Percentiles rank a stretch among this genome's conserved stretches.
These are phyloP conservation scores for Acromyrmex heyeri DNA, from an alignment of 1,140 invertebrate genomes.

Conservation along the genomic window DNA sequence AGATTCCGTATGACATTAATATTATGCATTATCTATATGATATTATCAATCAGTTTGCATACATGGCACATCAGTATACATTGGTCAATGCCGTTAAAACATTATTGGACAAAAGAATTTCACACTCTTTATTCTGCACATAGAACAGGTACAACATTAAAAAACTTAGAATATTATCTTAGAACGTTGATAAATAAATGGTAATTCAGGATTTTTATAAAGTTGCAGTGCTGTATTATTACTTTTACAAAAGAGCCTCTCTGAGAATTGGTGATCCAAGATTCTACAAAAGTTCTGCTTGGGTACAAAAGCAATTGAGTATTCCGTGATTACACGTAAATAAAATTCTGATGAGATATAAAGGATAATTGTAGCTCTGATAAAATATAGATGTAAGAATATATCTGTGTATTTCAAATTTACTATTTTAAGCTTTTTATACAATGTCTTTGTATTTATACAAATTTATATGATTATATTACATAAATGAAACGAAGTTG, in stretches of 20 bases:
- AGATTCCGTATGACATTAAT: slow-evolving; percentile 88
- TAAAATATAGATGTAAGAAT: slow-evolving; percentile 46
- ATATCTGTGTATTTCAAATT: slow-evolving; percentile 38
- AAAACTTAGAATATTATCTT: not conserved
- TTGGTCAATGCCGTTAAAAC: slow-evolving; percentile 86
- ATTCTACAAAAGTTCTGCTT: slow-evolving; percentile 91
- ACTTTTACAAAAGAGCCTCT: slow-evolving; percentile 91
- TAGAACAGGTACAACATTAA: slow-evolving; percentile 87
- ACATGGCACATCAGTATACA: slow-evolving; percentile 88
- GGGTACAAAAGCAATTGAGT: slow-evolving; percentile 88
- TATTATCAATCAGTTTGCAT: slow-evolving; percentile 88
- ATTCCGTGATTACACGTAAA: slow-evolving; percentile 65
- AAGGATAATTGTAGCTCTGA: not conserved
- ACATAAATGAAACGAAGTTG: not conserved
- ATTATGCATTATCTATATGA: slow-evolving; percentile 87
- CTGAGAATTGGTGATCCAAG: slow-evolving; percentile 91
- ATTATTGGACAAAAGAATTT: slow-evolving; percentile 87
- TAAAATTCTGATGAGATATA: slow-evolving; percentile 10
- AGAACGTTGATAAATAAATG: slow-evolving; percentile 21
- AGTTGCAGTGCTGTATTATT: slow-evolving; percentile 92
- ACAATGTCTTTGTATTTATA: slow-evolving; percentile 30
- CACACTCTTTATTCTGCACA: slow-evolving; percentile 88
- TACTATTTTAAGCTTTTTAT: slow-evolving; percentile 26
- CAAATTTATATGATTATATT: slow-evolving; percentile 27
- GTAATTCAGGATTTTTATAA: slow-evolving; percentile 51